These are phyloP conservation scores for Pimephales promelas DNA, from an alignment of 2,113 vertebrate genomes.

Conservation along the genomic window DNA sequence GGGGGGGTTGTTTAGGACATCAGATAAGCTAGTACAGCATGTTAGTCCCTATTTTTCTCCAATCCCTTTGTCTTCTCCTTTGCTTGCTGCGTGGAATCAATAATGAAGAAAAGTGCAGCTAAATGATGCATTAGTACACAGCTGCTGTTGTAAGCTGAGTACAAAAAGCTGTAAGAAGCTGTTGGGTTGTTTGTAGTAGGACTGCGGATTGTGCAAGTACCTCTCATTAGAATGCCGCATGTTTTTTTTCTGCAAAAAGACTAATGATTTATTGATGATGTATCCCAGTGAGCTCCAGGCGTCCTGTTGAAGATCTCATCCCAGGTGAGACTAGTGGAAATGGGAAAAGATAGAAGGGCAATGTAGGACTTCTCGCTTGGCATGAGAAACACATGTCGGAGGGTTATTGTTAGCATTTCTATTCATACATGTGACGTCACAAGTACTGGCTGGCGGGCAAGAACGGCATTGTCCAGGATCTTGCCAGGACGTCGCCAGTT, in stretches of 20 bases:
- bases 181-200: constrained; percentile 22
- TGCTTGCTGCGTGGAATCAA: constrained; percentile 23
- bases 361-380: constrained; percentile 49
- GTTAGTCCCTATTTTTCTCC: background rate
- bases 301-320: constrained; percentile 59
- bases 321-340: constrained; percentile 37
- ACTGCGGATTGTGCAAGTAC: background rate
- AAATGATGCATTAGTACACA: constrained; percentile 21
- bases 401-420: too few relatives aligned
- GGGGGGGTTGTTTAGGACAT: constrained; percentile 11
- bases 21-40: background rate
- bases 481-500: too few relatives aligned
- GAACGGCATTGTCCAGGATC: too few relatives aligned
- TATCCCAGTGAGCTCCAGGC: constrained; percentile 63
- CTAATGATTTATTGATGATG: constrained; percentile 72
- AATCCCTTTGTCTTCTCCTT: background rate
- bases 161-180: constrained; percentile 29
- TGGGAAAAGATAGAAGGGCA: constrained; percentile 53
- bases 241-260: constrained; percentile 60
- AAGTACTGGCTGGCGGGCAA: too few relatives aligned
- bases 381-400: background rate
- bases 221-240: constrained; percentile 50
- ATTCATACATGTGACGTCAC: too few relatives aligned
- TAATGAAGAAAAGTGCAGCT: constrained; percentile 20
- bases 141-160: background rate